A percentile compares a stretch with the other conserved stretches of the same genome.
phyloP scores from a whole-genome alignment of 1,140 invertebrate species.

The Penaeus chinensis region DNA sequence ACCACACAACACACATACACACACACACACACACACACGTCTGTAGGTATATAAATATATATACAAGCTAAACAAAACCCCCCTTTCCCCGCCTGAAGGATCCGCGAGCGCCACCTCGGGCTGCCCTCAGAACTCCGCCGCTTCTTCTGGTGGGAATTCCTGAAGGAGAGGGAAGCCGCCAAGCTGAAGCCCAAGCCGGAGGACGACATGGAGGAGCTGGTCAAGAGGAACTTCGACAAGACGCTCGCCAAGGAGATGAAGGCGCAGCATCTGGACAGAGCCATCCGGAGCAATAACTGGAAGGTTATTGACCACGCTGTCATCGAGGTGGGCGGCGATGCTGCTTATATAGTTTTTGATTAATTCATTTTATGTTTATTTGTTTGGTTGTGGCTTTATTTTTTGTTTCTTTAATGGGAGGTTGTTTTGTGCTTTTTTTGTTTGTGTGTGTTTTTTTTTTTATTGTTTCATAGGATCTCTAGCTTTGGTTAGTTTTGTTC shows the following conservation, averaged over 20 bases:
- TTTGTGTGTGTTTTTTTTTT: too few relatives aligned
- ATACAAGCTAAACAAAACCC: too few relatives aligned
- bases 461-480: too few relatives aligned
- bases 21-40: too few relatives aligned
- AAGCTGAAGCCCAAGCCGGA: conserved; percentile 9
- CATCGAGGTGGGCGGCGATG: conserved; percentile 58
- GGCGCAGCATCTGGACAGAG: conserved; percentile 54
- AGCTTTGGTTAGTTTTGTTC: too few relatives aligned
- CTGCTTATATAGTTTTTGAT: neutral
- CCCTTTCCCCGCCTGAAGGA: neutral
- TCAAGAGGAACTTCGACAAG: conserved; percentile 50
- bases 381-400: too few relatives aligned
- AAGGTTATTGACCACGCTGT: conserved; percentile 60
- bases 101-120: conserved; percentile 26
- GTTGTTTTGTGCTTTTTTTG: too few relatives aligned
- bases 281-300: conserved; percentile 54
- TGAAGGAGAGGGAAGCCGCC: conserved; percentile 30
- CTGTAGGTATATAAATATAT: too few relatives aligned
- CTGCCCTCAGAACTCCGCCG: conserved; percentile 27
- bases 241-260: conserved; percentile 60
- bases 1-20: neutral
- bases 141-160: conserved; percentile 41
- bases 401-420: too few relatives aligned
- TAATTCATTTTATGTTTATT: too few relatives aligned
- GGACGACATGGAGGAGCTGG: neutral